Conservation (phyloP, 2,113 vertebrate species). For the Melanocharis versteri region DNA sequence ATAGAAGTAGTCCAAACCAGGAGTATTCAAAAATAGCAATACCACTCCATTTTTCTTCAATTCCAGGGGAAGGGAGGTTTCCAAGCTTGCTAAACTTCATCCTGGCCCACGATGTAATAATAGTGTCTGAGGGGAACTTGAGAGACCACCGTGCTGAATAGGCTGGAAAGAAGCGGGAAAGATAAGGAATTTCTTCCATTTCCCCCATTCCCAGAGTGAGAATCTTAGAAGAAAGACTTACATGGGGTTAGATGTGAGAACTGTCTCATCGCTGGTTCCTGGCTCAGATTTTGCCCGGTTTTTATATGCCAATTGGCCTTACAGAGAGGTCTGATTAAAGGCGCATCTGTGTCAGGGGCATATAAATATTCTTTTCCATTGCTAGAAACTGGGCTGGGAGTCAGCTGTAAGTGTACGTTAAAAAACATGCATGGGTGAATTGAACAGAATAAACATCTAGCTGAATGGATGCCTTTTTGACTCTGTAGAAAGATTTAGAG, state of each 20-base stretch:
- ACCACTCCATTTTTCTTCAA: background rate
- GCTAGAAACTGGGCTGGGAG: constrained; percentile 8
- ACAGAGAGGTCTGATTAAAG: background rate
- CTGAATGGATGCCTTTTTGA: constrained; percentile 1
- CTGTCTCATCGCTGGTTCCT: background rate
- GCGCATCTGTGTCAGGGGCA: background rate
- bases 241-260: background rate
- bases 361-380: constrained; percentile 6
- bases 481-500: constrained; percentile 37
- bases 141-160: background rate
- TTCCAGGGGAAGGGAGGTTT: background rate
- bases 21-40: background rate
- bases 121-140: background rate
- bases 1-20: background rate
- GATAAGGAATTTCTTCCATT: background rate
- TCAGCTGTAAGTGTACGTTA: background rate
- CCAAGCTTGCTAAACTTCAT: background rate
- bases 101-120: background rate
- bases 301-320: background rate
- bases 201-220: background rate
- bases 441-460: constrained; percentile 31
- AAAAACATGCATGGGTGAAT: constrained; percentile 3
- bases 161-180: background rate
- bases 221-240: background rate
- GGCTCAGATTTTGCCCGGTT: background rate